Evolutionary conservation across 2,797 vertebrate species (phyloP), one percentile per base, ranked within the genome.

Genomic region (Clarias laeviceps): DNA sequence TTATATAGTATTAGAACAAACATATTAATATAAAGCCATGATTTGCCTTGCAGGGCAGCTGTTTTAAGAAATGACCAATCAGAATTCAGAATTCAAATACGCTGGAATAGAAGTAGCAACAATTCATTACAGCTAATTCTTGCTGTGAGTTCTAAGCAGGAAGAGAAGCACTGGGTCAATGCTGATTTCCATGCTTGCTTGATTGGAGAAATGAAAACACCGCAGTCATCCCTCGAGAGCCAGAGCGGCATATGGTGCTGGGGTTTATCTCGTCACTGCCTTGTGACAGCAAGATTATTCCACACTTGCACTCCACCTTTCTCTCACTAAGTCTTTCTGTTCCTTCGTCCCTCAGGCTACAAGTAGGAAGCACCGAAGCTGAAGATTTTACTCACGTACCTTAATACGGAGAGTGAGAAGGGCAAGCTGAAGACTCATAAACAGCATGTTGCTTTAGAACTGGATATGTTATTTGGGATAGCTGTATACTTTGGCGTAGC

Each of bases 201-300:
- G 80, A 85, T 78, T 88, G 59, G 76, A 88, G 89, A 90, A 88
- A 85, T 22, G 87, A 85, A 86, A 84, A 91, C 90, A 90, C 86
- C 85, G 79, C 89, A 91, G 90, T 92, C 86, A 90, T 90, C n/a
- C 40, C 78, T 80, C 40, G 15, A 65, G 91, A 92, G 90, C 89
- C 84, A 93, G 86, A 88, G 85, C 81, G 87, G 93, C 94, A 95
- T 94, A 95, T 95, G 94, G 94, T 91, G 86, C 66, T 86, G 88
- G 87, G 92, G 89, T 89, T 86, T 68, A 56, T 83, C 87, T 86
- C 82, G 37, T 88, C 78, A 85, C 92, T 93, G 91, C 91, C 91
- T 92, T 88, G 77, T 91, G 91, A 92, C 90, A 57, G 76, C 83
- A 89, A 90, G 91, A 91, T 89, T 89, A 91, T 84, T 59, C 72